phyloP scores from a whole-genome alignment of 1,140 invertebrate genomes.

The Galleria mellonella region DNA sequence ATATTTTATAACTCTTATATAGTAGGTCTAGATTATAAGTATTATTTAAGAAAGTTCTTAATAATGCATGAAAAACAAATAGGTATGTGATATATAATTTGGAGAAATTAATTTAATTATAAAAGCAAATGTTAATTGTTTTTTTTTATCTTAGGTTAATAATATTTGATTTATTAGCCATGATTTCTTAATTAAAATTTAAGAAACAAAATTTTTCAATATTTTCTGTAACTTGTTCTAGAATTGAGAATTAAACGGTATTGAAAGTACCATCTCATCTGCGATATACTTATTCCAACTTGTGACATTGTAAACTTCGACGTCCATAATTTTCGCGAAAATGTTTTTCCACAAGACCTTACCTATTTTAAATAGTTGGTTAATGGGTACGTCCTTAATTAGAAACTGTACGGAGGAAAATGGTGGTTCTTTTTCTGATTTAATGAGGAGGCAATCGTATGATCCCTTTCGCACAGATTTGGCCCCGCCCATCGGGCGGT shows the following conservation, averaged over 20 bases:
- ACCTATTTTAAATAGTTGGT: conserved; percentile 71
- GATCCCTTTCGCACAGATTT: conserved; percentile 66
- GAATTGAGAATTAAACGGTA: conserved; percentile 1
- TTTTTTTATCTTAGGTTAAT: no score
- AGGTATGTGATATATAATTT: no score
- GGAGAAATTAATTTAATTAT: no score
- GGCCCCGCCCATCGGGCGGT: conserved; percentile 62
- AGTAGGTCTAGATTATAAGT: no score
- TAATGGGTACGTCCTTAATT: conserved; percentile 72
- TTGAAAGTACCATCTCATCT: conserved; percentile 7
- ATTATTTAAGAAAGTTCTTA: no score
- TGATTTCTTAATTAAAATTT: no score
- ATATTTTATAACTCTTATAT: no score
- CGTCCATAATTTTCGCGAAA: conserved; percentile 37
- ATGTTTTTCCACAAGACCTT: conserved; percentile 51
- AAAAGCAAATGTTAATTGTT: no score
- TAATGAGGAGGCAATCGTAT: conserved; percentile 63
- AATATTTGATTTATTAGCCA: no score
- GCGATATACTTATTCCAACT: conserved; percentile 13
- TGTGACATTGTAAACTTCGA: conserved; percentile 24
- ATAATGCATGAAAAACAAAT: no score
- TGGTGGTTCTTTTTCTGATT: conserved; percentile 63
- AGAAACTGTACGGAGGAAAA: conserved; percentile 59
- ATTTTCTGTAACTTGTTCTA: no score
- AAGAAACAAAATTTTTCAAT: no score